Conservation (phyloP, 2,113 vertebrate species). For the Tylochromis polylepis region DNA sequence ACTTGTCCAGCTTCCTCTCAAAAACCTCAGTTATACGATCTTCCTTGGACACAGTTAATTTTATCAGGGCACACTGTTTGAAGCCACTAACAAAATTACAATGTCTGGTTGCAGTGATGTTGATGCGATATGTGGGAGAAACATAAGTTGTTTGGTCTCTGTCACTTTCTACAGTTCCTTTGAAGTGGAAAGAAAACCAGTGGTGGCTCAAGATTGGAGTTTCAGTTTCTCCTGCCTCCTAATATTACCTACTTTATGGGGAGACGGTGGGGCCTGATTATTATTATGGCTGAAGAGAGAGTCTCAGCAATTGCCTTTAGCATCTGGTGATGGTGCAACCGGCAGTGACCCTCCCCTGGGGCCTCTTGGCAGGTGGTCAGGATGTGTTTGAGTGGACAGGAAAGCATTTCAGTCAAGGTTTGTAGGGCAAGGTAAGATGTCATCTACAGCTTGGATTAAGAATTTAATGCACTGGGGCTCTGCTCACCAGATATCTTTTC, state of each 20-base stretch:
- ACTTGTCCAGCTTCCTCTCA: not conserved
- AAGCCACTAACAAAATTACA: not conserved
- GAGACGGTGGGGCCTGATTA: not conserved
- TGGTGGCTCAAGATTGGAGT: not conserved
- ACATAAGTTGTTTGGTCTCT: rapidly evolving
- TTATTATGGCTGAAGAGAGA: not conserved
- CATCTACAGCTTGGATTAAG: not conserved
- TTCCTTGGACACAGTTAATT: not conserved
- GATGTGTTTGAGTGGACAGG: not conserved
- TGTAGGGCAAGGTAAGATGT: not conserved
- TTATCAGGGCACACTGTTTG: not conserved
- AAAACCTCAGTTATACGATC: not conserved
- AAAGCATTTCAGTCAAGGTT: not conserved
- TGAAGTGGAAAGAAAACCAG: not conserved
- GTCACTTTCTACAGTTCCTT: not conserved
- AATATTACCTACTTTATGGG: not conserved
- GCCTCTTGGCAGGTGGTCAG: not conserved
- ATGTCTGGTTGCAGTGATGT: not conserved
- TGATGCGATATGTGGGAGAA: not conserved
- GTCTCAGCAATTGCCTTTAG: not conserved
- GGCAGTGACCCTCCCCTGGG: not conserved
- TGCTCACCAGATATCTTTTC: not conserved
- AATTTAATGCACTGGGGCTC: not conserved
- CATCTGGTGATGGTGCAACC: not conserved
- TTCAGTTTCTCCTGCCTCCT: not conserved